phyloP scores from a whole-genome alignment of 2,888 invertebrate genomes.

The Geophilus truncorum region DNA sequence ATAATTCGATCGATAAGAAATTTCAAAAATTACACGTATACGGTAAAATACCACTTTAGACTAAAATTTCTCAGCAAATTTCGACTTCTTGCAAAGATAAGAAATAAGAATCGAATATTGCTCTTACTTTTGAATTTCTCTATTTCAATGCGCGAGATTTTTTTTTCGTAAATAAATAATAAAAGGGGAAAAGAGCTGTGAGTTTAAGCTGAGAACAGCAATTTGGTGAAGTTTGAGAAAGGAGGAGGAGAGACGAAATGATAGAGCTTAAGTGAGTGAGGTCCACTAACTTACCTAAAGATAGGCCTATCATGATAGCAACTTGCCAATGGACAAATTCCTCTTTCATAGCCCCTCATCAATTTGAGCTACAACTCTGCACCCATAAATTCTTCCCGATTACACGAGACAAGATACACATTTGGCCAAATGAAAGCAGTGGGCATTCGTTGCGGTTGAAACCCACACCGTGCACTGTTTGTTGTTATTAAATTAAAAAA shows the following conservation, averaged over 20 bases:
- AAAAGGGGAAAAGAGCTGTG: too few relatives aligned
- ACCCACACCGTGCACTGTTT: not conserved
- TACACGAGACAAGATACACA: not conserved
- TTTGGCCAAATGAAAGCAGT: not conserved
- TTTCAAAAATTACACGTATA: too few relatives aligned
- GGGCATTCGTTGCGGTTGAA: not conserved
- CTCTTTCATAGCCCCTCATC: conserved; percentile 23
- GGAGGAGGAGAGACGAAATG: not conserved
- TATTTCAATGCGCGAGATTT: too few relatives aligned
- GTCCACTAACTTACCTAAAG: not conserved
- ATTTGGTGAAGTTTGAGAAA: not conserved
- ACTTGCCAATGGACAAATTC: conserved; percentile 27
- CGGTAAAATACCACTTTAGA: too few relatives aligned
- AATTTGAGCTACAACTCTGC: not conserved
- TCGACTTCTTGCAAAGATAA: too few relatives aligned
- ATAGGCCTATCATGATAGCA: conserved; percentile 3
- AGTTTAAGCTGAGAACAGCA: not conserved
- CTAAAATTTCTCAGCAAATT: too few relatives aligned
- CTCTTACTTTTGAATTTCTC: too few relatives aligned
- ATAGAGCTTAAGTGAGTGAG: not conserved
- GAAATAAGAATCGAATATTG: too few relatives aligned
- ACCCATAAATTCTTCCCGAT: not conserved
- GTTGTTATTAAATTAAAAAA: too few relatives aligned
- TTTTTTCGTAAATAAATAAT: not conserved
- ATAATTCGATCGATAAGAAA: too few relatives aligned